phyloP scores from a whole-genome alignment of 2,797 vertebrate species.

The Picus viridis region DNA sequence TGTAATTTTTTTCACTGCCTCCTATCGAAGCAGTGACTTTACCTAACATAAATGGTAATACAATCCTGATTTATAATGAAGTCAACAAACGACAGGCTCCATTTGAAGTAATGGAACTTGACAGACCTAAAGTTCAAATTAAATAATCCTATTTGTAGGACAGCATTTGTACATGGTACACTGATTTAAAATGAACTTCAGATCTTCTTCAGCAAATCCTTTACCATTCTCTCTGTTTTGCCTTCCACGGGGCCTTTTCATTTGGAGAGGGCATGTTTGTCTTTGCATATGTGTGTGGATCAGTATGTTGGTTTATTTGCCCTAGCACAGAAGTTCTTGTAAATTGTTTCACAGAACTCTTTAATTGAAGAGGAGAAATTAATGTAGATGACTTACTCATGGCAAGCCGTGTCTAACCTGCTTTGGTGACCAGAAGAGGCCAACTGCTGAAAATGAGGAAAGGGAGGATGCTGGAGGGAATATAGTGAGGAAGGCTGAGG shows the following conservation, averaged over 20 bases:
- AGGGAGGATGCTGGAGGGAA: constrained; percentile 9
- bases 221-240: constrained; percentile 39
- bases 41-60: constrained; percentile 77
- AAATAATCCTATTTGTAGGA: constrained; percentile 84
- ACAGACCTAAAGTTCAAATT: constrained; percentile 82
- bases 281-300: not conserved
- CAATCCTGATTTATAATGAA: constrained; percentile 81
- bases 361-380: constrained; percentile 56
- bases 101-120: constrained; percentile 81
- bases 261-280: not conserved
- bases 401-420: constrained; percentile 35
- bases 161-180: constrained; percentile 75
- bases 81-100: constrained; percentile 76
- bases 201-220: constrained; percentile 64
- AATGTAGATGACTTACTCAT: constrained; percentile 38
- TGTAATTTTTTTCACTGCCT: constrained; percentile 72
- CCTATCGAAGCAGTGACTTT: constrained; percentile 72
- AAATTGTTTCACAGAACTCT: constrained; percentile 4
- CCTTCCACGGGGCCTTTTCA: constrained; percentile 41
- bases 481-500: not conserved
- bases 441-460: not conserved
- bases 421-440: not conserved
- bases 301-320: not conserved
- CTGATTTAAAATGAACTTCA: constrained; percentile 79
- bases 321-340: not conserved